A percentile compares a stretch with the other conserved stretches of the same genome.
Evolutionary conservation across 2,113 vertebrate species (phyloP).

Genomic region (Pseudonaja textilis): DNA sequence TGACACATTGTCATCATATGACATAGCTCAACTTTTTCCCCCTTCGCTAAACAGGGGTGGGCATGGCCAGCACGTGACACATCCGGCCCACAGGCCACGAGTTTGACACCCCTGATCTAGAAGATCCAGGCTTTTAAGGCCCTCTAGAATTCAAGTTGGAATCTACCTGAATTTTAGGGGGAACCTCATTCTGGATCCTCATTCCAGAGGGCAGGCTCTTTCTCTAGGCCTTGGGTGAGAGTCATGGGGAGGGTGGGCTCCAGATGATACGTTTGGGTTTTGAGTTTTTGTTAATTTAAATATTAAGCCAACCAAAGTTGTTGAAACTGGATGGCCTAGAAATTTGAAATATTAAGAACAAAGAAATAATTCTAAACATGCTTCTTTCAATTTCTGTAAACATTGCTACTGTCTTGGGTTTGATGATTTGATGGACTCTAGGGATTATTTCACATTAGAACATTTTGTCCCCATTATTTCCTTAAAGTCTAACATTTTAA

Average conservation of each 20-base stretch:
- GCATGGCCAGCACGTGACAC: no score
- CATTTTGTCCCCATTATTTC: background rate
- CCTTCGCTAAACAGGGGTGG: no score
- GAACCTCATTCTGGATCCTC: background rate
- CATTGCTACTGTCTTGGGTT: background rate
- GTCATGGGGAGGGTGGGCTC: background rate
- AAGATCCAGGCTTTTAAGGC: background rate
- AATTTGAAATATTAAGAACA: background rate
- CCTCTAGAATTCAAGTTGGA: background rate
- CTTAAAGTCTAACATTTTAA: background rate
- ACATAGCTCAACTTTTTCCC: no score
- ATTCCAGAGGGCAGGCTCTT: background rate
- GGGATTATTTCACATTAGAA: background rate
- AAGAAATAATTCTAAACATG: background rate
- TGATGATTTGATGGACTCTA: background rate
- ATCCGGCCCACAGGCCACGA: no score
- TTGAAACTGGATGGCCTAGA: background rate
- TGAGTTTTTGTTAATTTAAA: background rate
- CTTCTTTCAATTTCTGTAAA: background rate
- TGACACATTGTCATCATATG: no score
- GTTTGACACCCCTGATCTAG: background rate
- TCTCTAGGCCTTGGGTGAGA: background rate
- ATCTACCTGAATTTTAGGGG: background rate
- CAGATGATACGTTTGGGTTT: background rate
- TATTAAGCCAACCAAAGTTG: background rate